Base-by-base conservation (phyloP, 2,113 vertebrate genomes). In the Callipepla squamata region DNA sequence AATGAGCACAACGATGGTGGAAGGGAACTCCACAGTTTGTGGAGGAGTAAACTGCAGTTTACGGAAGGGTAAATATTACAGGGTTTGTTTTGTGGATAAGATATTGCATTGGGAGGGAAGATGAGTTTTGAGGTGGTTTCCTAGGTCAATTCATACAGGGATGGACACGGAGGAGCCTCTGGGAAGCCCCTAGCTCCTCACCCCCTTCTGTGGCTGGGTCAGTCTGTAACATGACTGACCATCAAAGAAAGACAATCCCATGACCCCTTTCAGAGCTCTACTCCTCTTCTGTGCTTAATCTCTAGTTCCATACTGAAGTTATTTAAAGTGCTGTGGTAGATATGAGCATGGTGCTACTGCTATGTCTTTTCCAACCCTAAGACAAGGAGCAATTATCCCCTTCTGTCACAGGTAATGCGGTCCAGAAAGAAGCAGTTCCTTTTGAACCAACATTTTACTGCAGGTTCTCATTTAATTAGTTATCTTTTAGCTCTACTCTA, bases 41-140 rank as follows among this genome's bases (percentile, higher is more conserved):
- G 69, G 78, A 67, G 61, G 40, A 81, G 47, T 42, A 87, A 95
- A 57, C 61, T 78, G 58, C 78, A 42, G 61, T 92, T 84, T 25
- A 22, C 2, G 8, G 70, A 77, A 55, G n/a, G 74, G 42, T 58
- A 85, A 85, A 63, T 59, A 79, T 67, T 83, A 62, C 6, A 77
- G 79, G n/a, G 32, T 3, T 57, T 63, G 32, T 58, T 92, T 79
- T 89, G 70, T 63, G 86, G 83, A 72, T 67, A 62, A 91, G 55
- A 16, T n/a, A 48, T n/a, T 65, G 80, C 51, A 61, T 40, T 0
- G 5, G 53, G 21, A 53, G 67, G 67, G 80, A 73, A 85, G 63
- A 45, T 6, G 17, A 2, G 3, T 62, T 76, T 74, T 73, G 44
- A 81, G n/a, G 50, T 1, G 3, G 62, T 18, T 85, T 70, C 87